A percentile compares a stretch with the other conserved stretches of the same genome.
Evolutionary conservation across 2,888 invertebrate genomes (phyloP).

Genomic region (Dasypolia templi): DNA sequence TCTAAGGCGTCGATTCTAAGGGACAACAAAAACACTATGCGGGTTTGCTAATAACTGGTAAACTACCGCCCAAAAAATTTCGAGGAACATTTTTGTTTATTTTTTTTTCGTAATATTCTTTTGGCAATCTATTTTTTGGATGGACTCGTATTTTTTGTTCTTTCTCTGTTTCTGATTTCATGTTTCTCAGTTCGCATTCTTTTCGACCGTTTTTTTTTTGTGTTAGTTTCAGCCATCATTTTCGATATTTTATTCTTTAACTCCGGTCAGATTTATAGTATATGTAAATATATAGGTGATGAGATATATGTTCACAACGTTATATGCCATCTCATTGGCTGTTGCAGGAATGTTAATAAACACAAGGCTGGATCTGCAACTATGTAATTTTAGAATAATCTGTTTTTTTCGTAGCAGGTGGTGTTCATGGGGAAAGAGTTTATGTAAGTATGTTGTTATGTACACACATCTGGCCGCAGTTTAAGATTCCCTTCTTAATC

Average conservation of each 20-base stretch:
- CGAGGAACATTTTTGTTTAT: slow-evolving; percentile 60
- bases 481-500: slow-evolving; percentile 17
- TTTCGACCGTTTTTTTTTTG: slow-evolving; percentile 1
- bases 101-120: slow-evolving; percentile 48
- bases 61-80: slow-evolving; percentile 42
- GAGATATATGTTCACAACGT: not conserved
- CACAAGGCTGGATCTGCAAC: not conserved
- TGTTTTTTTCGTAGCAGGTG: not conserved
- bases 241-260: not conserved
- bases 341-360: not conserved
- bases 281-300: too few relatives aligned
- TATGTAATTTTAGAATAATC: not conserved
- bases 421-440: too few relatives aligned
- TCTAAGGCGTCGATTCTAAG: slow-evolving; percentile 66
- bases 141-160: slow-evolving; percentile 74
- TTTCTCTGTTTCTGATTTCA: slow-evolving; percentile 46
- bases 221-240: slow-evolving; percentile 8
- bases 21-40: slow-evolving; percentile 53
- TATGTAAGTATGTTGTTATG: too few relatives aligned
- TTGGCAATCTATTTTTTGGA: slow-evolving; percentile 76
- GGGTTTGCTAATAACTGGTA: slow-evolving; percentile 45
- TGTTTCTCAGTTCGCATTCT: not conserved
- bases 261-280: not conserved
- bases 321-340: not conserved
- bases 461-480: slow-evolving; percentile 1